Percentiles rank a stretch among this genome's conserved stretches.
Evolutionary conservation across 2,888 invertebrate genomes (phyloP).

Genomic region (Lithophane ornitopus): DNA sequence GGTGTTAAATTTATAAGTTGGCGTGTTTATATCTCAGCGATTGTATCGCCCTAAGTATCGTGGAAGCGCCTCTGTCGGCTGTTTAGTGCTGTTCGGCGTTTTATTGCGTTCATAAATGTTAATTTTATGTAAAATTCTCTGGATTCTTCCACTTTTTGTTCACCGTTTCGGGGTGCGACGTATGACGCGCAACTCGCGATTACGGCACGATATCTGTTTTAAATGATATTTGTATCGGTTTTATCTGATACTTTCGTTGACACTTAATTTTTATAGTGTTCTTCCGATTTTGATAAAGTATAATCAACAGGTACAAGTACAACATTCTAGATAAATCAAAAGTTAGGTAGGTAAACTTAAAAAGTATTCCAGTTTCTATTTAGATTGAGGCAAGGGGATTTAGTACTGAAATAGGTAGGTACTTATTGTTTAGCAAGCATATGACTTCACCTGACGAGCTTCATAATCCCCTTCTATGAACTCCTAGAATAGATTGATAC

Average conservation of each 20-base stretch:
- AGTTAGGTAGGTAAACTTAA: neutral
- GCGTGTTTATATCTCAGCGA: constrained; percentile 78
- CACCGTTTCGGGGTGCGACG: constrained; percentile 27
- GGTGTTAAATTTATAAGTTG: constrained; percentile 84
- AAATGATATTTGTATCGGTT: constrained; percentile 45
- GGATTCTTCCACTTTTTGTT: constrained; percentile 63
- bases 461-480: constrained; percentile 49
- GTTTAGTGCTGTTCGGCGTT: constrained; percentile 68
- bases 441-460: constrained; percentile 28
- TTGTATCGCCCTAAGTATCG: constrained; percentile 75
- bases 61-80: constrained; percentile 66
- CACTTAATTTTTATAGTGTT: constrained; percentile 20
- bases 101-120: constrained; percentile 77
- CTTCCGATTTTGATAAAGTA: constrained; percentile 1
- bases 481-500: constrained; percentile 54
- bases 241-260: constrained; percentile 52
- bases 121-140: constrained; percentile 74
- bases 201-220: constrained; percentile 49
- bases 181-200: constrained; percentile 27
- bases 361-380: neutral
- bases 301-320: constrained; percentile 31
- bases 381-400: constrained; percentile 1
- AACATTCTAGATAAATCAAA: neutral
- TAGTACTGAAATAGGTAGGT: constrained; percentile 28
- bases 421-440: too few species aligned